phyloP scores from a whole-genome alignment of 2,113 vertebrate genomes.

The Hippocampus mohnikei region DNA sequence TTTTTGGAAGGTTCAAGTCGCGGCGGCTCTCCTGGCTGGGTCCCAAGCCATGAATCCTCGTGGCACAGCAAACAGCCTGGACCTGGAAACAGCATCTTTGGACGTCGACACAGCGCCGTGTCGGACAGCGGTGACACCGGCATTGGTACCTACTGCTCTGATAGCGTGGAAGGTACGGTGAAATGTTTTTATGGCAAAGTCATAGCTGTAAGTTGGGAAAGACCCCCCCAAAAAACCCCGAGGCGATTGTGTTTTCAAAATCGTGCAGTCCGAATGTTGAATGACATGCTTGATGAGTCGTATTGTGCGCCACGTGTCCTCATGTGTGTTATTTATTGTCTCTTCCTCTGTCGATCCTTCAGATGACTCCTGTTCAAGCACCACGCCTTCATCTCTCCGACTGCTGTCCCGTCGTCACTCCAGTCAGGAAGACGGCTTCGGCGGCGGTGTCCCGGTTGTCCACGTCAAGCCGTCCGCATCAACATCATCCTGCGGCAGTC shows the following conservation, averaged over 20 bases:
- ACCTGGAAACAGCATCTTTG: constrained; percentile 7
- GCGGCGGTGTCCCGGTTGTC: constrained; percentile 62
- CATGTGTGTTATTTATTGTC: not conserved
- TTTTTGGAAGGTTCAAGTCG: constrained; percentile 17
- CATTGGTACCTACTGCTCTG: constrained; percentile 49
- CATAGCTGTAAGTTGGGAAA: not conserved
- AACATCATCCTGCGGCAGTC: constrained; percentile 64
- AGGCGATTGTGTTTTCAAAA: too few species aligned
- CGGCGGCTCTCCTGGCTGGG: constrained; percentile 17
- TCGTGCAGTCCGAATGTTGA: too few species aligned
- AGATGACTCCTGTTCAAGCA: constrained; percentile 91
- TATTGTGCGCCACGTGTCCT: not conserved
- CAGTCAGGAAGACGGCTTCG: constrained; percentile 59
- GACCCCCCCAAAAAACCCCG: too few species aligned
- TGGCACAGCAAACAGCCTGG: constrained; percentile 12
- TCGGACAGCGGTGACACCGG: constrained; percentile 56
- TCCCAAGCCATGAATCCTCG: constrained; percentile 9
- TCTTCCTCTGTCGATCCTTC: constrained; percentile 23
- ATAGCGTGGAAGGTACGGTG: constrained; percentile 46
- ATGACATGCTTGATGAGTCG: not conserved
- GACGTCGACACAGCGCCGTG: constrained; percentile 38
- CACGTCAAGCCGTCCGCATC: constrained; percentile 78
- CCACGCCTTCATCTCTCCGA: constrained; percentile 70
- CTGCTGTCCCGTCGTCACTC: constrained; percentile 49
- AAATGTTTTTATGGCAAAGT: too few species aligned